Evolutionary conservation across 2,797 vertebrate genomes (phyloP), one percentile per base, ranked within the genome.

Genomic region (Acanthiza pusilla): DNA sequence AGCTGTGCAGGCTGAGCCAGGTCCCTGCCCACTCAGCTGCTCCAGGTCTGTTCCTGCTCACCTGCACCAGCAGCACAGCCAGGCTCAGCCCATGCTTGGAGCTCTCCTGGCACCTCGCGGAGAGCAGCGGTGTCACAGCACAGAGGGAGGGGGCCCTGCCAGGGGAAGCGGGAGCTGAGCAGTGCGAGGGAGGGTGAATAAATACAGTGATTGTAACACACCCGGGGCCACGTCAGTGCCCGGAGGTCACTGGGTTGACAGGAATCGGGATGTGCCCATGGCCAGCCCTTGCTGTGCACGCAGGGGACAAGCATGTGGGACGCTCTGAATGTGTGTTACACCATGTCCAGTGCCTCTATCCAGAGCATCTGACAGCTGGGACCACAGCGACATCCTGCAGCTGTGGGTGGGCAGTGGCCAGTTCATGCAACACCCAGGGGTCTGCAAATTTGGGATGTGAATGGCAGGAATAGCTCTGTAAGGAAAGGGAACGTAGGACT

Each of bases 91-190:
- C 1, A 60, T 93, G 94, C 88, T 65, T 61, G 54, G 94, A 90
- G 14, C 96, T 94, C 93, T 91, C 90, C 96, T 96, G 96, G 96
- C 96, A 96, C 96, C 94, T 96, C 88, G 96, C 62, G 94, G 96
- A 90, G 79, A 95, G 90, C 18, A 30, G 85, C 23, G 90, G 96
- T 30, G 76, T 71, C 79, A 86, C 94, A 96, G 92, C 27, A 8
- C 58, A 4, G 45, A 19, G 51, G 29, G 43, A 32, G 13, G 26
- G 42, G 16, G 5, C 42, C 27, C 32, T 30, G 85, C 50, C 66
- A 2, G 68, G 45, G 61, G 18, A 60, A 38, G 36, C 29, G 5
- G 45, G 32, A 70, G 42, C 50, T 11, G 42, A 61, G 68, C 63
- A 23, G 10, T 4, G 30, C 12, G 11, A 50, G 50, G 45, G 30